A percentile compares a stretch with the other conserved stretches of the same genome.
phyloP scores from a whole-genome alignment of 2,113 vertebrate genomes.

The Sapayoa aenigma region DNA sequence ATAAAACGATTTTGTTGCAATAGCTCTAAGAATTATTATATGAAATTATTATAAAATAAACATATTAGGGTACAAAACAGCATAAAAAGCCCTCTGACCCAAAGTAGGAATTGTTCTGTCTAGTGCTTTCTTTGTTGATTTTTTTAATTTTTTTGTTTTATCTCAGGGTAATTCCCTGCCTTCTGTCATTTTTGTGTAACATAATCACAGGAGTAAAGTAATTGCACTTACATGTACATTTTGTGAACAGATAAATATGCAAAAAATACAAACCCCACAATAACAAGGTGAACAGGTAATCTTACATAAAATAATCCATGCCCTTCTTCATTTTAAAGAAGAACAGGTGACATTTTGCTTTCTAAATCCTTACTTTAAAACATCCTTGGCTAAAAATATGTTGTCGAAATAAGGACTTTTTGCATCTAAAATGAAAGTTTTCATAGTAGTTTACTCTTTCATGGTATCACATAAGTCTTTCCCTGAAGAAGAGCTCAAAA shows the following conservation, averaged over 20 bases:
- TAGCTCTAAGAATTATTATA: neutral
- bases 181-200: neutral
- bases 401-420: neutral
- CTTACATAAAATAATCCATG: neutral
- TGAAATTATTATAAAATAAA: neutral
- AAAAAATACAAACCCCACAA: neutral
- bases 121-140: neutral
- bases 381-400: slow-evolving; percentile 29
- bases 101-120: neutral
- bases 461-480: neutral
- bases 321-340: neutral
- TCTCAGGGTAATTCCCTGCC: slow-evolving; percentile 28
- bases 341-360: neutral
- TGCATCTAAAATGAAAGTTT: neutral
- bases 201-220: neutral
- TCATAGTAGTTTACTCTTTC: neutral
- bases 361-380: neutral
- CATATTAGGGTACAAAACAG: neutral
- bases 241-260: slow-evolving; percentile 5
- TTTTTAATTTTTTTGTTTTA: neutral
- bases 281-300: neutral
- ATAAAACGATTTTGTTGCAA: neutral
- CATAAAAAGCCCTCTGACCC: neutral
- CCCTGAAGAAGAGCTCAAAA: neutral
- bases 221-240: neutral